A percentile compares a stretch with the other conserved stretches of the same genome.
Conservation (phyloP, 2,797 vertebrate genomes). For the Anguilla marmorata region DNA sequence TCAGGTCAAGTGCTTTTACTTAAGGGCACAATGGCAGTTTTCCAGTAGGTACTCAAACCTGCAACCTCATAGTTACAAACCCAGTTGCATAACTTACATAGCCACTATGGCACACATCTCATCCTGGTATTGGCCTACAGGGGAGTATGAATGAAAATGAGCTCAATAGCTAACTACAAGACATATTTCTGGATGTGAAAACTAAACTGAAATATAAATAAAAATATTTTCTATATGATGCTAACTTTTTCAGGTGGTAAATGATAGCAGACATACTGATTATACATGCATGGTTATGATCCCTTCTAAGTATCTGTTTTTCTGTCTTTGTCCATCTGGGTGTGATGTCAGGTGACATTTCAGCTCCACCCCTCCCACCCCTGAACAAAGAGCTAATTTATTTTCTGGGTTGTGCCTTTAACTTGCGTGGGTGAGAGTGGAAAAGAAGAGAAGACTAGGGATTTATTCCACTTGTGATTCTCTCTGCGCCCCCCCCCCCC, state of each 20-base stretch:
- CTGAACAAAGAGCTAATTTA: neutral
- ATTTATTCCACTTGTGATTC: neutral
- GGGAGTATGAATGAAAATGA: neutral
- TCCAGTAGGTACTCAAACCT: neutral
- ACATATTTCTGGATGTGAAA: neutral
- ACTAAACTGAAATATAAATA: neutral
- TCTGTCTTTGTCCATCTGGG: neutral
- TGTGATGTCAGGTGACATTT: neutral
- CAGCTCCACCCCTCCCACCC: neutral
- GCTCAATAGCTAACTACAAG: neutral
- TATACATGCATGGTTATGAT: neutral
- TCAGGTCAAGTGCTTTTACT: neutral
- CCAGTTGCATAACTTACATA: neutral
- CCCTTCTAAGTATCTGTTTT: neutral
- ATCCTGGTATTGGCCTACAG: too few relatives aligned
- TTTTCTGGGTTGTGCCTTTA: neutral
- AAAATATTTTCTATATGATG: neutral
- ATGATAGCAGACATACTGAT: neutral
- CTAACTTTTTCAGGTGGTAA: neutral
- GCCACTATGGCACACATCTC: neutral
- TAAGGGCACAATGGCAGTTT: neutral
- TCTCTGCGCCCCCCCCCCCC: neutral
- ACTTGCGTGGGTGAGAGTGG: neutral
- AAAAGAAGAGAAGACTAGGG: neutral
- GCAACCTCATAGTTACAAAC: neutral